Evolutionary conservation across 2,888 invertebrate species (phyloP).

Genomic region (Smittia sp.): DNA sequence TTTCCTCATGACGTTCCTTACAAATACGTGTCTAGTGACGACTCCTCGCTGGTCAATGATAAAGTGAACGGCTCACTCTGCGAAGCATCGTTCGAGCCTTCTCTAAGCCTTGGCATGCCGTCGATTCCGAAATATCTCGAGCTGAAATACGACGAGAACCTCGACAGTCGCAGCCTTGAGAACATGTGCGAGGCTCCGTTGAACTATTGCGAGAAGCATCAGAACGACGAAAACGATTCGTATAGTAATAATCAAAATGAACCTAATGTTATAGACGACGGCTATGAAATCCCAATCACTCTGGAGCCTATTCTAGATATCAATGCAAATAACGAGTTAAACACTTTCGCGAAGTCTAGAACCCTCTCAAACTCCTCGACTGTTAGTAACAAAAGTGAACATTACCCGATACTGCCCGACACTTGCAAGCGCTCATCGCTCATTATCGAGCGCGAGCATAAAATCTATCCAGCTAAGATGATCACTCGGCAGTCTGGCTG

Average conservation of each 20-base stretch:
- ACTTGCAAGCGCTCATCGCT: constrained; percentile 21
- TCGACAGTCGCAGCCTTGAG: constrained; percentile 43
- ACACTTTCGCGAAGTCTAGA: constrained; percentile 42
- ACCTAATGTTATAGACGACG: constrained; percentile 41
- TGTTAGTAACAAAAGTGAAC: constrained; percentile 43
- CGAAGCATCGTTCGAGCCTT: constrained; percentile 28
- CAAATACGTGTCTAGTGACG: constrained; percentile 37
- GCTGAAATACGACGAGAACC: constrained; percentile 61
- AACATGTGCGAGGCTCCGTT: constrained; percentile 37
- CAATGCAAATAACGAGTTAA: constrained; percentile 39
- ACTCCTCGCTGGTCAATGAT: constrained; percentile 20
- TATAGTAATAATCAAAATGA: constrained; percentile 17
- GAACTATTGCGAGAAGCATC: constrained; percentile 27
- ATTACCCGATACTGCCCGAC: constrained; percentile 5
- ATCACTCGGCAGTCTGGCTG: constrained; percentile 18
- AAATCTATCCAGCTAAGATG: constrained; percentile 25
- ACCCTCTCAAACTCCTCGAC: constrained; percentile 44
- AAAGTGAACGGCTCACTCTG: constrained; percentile 41
- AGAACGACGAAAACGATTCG: constrained; percentile 12
- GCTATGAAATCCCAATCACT: constrained; percentile 44
- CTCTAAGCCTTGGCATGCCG: constrained; percentile 42
- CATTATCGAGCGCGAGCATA: constrained; percentile 25
- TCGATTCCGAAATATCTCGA: constrained; percentile 63
- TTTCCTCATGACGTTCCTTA: constrained; percentile 42
- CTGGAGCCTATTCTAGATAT: constrained; percentile 25